Percentiles rank a stretch among this genome's conserved stretches.
These are phyloP conservation scores for Trimorus sp. DNA, from an alignment of 2,888 invertebrate genomes.

Conservation along the genomic window DNA sequence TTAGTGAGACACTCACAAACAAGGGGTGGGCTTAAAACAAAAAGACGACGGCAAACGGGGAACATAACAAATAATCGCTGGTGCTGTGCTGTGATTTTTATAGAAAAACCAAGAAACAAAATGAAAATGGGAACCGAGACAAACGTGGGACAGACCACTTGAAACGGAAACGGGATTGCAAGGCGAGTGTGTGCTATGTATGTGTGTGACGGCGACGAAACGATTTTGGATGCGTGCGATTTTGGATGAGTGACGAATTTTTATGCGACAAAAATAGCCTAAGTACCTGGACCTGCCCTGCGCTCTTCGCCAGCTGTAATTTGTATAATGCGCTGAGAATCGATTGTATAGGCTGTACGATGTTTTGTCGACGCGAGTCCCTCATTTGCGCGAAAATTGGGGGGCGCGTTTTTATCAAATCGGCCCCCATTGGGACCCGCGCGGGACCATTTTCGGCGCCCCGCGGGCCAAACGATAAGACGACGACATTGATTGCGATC, in stretches of 20 bases:
- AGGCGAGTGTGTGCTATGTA: no score
- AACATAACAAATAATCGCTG: constrained; percentile 72
- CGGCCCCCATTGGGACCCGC: constrained; percentile 31
- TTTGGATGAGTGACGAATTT: constrained; percentile 67
- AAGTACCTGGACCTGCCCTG: constrained; percentile 79
- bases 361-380: constrained; percentile 63
- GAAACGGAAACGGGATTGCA: not conserved
- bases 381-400: no score
- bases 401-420: constrained; percentile 13
- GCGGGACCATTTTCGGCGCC: constrained; percentile 17
- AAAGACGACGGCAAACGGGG: constrained; percentile 15
- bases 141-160: no score
- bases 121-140: constrained; percentile 44
- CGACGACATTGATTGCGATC: not conserved
- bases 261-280: constrained; percentile 77
- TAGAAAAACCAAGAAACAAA: constrained; percentile 68
- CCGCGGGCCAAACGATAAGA: constrained; percentile 3
- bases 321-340: constrained; percentile 59
- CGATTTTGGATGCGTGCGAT: constrained; percentile 14
- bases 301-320: constrained; percentile 72
- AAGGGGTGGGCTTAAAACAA: constrained; percentile 74
- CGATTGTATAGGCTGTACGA: constrained; percentile 79
- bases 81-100: constrained; percentile 80
- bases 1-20: constrained; percentile 74
- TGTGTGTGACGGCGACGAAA: constrained; percentile 10